Evolutionary conservation across 2,113 vertebrate genomes (phyloP).

Genomic region (Phycodurus eques): DNA sequence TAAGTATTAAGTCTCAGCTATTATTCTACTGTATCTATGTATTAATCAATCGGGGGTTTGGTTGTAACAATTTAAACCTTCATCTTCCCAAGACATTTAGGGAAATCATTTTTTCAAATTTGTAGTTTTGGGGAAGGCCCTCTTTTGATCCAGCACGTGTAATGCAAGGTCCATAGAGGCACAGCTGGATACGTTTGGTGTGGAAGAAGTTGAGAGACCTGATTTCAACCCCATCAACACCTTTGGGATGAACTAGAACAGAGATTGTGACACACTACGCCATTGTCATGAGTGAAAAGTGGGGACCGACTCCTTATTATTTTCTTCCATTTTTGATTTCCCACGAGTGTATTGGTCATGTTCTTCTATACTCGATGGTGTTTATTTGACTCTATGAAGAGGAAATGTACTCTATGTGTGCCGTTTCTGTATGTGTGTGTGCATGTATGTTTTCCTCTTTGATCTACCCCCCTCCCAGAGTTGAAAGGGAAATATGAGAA

Average conservation of each 20-base stretch:
- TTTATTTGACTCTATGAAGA: background rate
- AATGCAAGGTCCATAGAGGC: too few relatives aligned
- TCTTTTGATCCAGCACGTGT: too few relatives aligned
- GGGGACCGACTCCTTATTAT: background rate
- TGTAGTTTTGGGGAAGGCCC: background rate
- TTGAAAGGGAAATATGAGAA: slow-evolving; percentile 79
- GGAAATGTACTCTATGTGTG: slow-evolving; percentile 11
- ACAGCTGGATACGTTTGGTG: too few relatives aligned
- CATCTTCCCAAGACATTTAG: background rate
- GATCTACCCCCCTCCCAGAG: slow-evolving; percentile 67
- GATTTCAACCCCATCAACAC: background rate
- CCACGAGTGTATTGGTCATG: background rate
- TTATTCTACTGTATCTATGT: too few relatives aligned
- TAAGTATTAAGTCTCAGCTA: too few relatives aligned
- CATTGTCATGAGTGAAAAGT: background rate
- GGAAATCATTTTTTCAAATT: background rate
- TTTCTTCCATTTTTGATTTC: background rate
- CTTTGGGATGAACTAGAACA: background rate
- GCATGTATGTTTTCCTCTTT: slow-evolving; percentile 68
- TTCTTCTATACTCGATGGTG: background rate
- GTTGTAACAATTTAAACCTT: background rate
- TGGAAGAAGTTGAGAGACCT: background rate
- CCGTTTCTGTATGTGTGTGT: slow-evolving; percentile 6
- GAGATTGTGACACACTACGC: background rate
- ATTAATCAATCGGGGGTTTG: background rate